A percentile compares a stretch with the other conserved stretches of the same genome.
Conservation (phyloP, 2,113 vertebrate genomes). For the Falco punctatus region DNA sequence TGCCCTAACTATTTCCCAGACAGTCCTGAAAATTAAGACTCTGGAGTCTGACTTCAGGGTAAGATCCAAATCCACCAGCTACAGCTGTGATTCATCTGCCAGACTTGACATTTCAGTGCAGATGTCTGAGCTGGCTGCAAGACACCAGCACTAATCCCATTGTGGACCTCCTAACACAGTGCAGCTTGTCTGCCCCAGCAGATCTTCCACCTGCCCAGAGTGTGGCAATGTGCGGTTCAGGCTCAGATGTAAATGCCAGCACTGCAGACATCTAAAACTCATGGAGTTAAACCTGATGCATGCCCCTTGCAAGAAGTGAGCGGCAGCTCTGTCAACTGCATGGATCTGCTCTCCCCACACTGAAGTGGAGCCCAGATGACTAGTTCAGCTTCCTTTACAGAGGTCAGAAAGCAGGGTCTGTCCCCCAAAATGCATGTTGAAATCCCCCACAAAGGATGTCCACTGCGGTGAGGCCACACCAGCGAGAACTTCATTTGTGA, state of each 20-base stretch:
- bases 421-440: rapidly evolving
- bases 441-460: background rate
- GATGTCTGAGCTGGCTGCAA: background rate
- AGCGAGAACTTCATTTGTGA: background rate
- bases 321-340: background rate
- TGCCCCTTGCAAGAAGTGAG: rapidly evolving
- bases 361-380: background rate
- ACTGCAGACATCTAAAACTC: background rate
- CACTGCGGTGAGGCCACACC: background rate
- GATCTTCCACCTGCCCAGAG: background rate
- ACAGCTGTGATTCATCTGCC: background rate
- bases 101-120: background rate
- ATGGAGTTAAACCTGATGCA: rapidly evolving
- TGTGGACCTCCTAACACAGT: background rate
- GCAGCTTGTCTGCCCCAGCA: background rate
- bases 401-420: background rate
- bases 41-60: background rate
- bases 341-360: background rate
- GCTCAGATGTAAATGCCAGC: background rate
- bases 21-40: background rate
- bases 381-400: background rate
- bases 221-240: rapidly evolving
- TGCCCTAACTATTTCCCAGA: background rate
- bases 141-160: background rate
- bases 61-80: background rate